These are phyloP conservation scores for Hiodon alosoides DNA, from an alignment of 2,113 vertebrate species.

Conservation along the genomic window DNA sequence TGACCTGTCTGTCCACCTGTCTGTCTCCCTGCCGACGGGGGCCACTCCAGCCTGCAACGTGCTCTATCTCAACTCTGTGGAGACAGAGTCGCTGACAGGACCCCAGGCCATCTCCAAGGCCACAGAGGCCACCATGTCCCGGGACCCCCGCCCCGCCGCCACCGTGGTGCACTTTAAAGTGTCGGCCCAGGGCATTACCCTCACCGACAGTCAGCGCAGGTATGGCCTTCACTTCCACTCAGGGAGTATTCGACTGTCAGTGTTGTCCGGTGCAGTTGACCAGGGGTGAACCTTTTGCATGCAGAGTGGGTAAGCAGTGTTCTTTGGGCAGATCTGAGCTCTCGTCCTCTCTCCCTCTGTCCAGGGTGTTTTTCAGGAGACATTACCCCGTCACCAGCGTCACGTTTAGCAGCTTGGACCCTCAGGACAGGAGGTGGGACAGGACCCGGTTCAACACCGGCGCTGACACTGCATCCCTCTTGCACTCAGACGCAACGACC, in stretches of 20 bases:
- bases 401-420: slow-evolving; percentile 80
- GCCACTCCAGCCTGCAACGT: slow-evolving; percentile 73
- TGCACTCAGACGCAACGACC: background rate
- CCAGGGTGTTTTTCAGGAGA: slow-evolving; percentile 82
- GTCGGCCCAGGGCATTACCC: slow-evolving; percentile 82
- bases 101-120: slow-evolving; percentile 84
- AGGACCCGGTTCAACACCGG: background rate
- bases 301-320: too few relatives aligned
- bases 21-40: background rate
- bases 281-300: too few relatives aligned
- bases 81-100: slow-evolving; percentile 84
- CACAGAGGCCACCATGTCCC: slow-evolving; percentile 65
- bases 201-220: slow-evolving; percentile 86
- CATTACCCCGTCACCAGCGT: slow-evolving; percentile 83
- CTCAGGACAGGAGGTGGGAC: slow-evolving; percentile 79
- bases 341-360: background rate
- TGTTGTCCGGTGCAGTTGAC: too few relatives aligned
- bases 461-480: too few relatives aligned
- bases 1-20: background rate
- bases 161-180: slow-evolving; percentile 85
- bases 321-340: background rate
- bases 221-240: slow-evolving; percentile 31
- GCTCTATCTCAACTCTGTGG: slow-evolving; percentile 83
- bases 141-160: slow-evolving; percentile 59
- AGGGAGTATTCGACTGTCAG: too few relatives aligned